phyloP scores from a whole-genome alignment of 1,140 invertebrate genomes.

The Drosophila miranda region DNA sequence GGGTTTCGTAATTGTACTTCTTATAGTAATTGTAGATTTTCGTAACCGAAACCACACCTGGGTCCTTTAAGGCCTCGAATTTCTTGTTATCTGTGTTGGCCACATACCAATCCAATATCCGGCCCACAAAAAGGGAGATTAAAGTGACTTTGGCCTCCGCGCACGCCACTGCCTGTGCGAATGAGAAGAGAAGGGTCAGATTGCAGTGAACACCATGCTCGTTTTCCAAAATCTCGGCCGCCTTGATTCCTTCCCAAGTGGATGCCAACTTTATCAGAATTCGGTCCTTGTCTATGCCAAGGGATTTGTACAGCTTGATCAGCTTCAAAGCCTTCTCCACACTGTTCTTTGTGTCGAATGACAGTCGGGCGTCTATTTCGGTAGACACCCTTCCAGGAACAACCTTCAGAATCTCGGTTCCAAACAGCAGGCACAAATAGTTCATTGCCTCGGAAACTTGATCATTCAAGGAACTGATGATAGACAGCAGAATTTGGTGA shows the following conservation, averaged over 20 bases:
- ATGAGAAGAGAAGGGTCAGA: constrained; percentile 97
- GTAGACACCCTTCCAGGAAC: constrained; percentile 99
- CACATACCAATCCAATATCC: constrained; percentile 98
- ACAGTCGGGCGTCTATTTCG: constrained; percentile 98
- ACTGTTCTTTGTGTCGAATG: constrained; percentile 96
- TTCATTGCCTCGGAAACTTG: constrained; percentile 93
- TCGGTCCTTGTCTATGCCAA: constrained; percentile 95
- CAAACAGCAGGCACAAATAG: constrained; percentile 97
- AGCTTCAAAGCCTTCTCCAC: constrained; percentile 94
- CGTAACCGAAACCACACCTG: constrained; percentile 96
- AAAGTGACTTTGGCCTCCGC: constrained; percentile 98
- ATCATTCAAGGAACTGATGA: constrained; percentile 85
- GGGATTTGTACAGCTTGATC: constrained; percentile 94
- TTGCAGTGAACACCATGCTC: constrained; percentile 98
- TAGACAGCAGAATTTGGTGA: background rate
- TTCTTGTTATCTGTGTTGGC: constrained; percentile 93
- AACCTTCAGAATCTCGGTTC: constrained; percentile 98
- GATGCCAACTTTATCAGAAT: constrained; percentile 98
- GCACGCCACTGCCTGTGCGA: constrained; percentile 98
- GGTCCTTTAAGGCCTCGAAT: constrained; percentile 93
- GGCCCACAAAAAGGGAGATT: constrained; percentile 96
- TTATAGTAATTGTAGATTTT: constrained; percentile 99
- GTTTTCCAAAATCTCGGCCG: constrained; percentile 93
- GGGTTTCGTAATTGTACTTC: constrained; percentile 97
- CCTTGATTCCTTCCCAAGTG: constrained; percentile 99